Percentiles rank a stretch among this genome's conserved stretches.
These are phyloP conservation scores for Trichopoda pennipes DNA, from an alignment of 2,888 invertebrate species.

Conservation along the genomic window DNA sequence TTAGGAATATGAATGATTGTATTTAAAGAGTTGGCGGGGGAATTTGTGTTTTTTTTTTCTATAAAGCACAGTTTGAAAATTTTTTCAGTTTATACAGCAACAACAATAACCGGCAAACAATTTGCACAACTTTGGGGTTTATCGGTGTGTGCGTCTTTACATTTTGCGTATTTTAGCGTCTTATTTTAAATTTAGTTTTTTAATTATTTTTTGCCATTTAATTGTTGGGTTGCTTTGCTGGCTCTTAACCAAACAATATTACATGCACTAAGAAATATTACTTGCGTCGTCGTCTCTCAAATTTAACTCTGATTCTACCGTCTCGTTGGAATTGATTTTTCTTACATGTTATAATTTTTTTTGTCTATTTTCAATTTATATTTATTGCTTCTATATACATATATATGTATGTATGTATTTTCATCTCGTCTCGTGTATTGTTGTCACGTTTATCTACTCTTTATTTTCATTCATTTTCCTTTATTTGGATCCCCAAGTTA, in stretches of 20 bases:
- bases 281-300: slow-evolving; percentile 29
- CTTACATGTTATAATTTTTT: slow-evolving; percentile 30
- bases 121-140: slow-evolving; percentile 32
- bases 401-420: slow-evolving; percentile 29
- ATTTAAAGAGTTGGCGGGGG: slow-evolving; percentile 21
- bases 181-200: slow-evolving; percentile 27
- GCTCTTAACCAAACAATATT: slow-evolving; percentile 16
- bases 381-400: slow-evolving; percentile 26
- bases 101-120: slow-evolving; percentile 65
- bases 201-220: slow-evolving; percentile 12
- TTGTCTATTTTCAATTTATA: slow-evolving; percentile 18
- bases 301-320: slow-evolving; percentile 47
- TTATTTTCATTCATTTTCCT: slow-evolving; percentile 6
- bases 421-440: slow-evolving; percentile 26
- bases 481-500: slow-evolving; percentile 50
- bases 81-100: slow-evolving; percentile 29
- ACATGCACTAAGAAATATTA: slow-evolving; percentile 15
- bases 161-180: not conserved
- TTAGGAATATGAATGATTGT: not conserved
- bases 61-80: slow-evolving; percentile 13
- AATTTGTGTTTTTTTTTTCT: not conserved
- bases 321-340: slow-evolving; percentile 64
- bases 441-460: slow-evolving; percentile 33
- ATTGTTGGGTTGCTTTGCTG: not conserved
- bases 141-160: not conserved